Base-by-base conservation (phyloP, 2,113 vertebrate genomes). In the Heliornis fulica region DNA sequence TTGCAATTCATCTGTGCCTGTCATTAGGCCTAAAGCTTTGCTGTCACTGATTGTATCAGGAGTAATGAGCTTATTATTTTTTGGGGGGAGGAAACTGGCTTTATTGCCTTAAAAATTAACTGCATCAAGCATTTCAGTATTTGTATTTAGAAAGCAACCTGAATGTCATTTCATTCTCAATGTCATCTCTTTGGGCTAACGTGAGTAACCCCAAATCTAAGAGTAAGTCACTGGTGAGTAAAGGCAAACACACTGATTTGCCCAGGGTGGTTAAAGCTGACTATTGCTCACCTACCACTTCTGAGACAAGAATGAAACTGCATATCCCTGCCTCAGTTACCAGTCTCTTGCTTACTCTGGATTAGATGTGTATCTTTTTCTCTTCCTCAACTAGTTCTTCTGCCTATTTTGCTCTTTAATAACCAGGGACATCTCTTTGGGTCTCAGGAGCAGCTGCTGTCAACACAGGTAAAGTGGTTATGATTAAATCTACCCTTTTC, bases 201-300 rank as follows among this genome's bases (percentile, higher is more conserved):
- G 9, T 32, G 17, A 75, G 69, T 26, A 88, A 66, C 40, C 45
- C 23, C 46, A 82, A 90, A 63, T 5, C 22, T 7, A 26, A 50
- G 45, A 15, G 29, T 0, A 2, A 65, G 64, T 45, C 7, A 6
- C 8, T 2, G 8, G 9, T 7, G 16, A 41, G 22, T 59, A 8
- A 80, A 83, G 31, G 31, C n/a, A 64, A 63, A 46, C 11, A 10
- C 0, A 0, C 10, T 32, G 7, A 7, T 22, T 43, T 2, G 0
- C 21, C 13, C 23, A 21, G 28, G 19, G 10, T 23, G 16, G 28
- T 29, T 20, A 34, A 68, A 84, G 19, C 21, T 23, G 32, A 12
- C 10, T 9, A 29, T 3, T 68, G 29, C 15, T 43, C 13, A 46
- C 12, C 40, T 26, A 20, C 1, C 2, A 2, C 23, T 56, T 60